Conservation (phyloP, 1,140 invertebrate genomes). For the Meloidogyne hapla region DNA sequence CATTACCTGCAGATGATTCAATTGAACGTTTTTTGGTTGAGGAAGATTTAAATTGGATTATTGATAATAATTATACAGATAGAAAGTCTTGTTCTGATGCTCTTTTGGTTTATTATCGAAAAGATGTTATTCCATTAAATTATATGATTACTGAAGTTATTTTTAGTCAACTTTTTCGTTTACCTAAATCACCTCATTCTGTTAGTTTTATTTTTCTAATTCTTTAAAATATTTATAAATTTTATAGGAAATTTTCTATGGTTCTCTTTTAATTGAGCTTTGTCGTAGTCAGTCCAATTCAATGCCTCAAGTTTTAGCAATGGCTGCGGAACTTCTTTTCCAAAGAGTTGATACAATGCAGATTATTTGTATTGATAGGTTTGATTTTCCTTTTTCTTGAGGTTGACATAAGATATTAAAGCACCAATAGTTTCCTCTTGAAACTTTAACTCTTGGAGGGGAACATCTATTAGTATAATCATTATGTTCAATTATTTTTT, state of each 20-base stretch:
- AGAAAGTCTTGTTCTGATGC: constrained; percentile 75
- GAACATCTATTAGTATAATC: too few relatives aligned
- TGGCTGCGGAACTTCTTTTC: constrained; percentile 94
- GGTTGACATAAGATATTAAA: too few relatives aligned
- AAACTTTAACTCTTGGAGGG: too few relatives aligned
- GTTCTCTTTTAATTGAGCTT: constrained; percentile 89
- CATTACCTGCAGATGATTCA: constrained; percentile 87
- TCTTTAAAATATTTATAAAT: neutral
- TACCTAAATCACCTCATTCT: constrained; percentile 79
- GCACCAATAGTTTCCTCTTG: too few relatives aligned
- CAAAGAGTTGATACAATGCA: constrained; percentile 95
- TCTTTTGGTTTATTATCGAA: constrained; percentile 86
- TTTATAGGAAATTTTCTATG: constrained; percentile 83
- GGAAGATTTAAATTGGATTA: constrained; percentile 89
- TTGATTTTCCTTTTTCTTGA: constrained; percentile 22
- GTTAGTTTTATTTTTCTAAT: neutral
- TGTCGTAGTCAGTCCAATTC: constrained; percentile 93
- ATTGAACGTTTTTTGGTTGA: constrained; percentile 97
- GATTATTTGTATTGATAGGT: constrained; percentile 88
- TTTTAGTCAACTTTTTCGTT: constrained; percentile 76
- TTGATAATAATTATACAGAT: constrained; percentile 83
- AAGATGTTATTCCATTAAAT: constrained; percentile 89
- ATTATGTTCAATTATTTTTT: constrained; percentile 20
- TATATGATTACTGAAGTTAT: constrained; percentile 90
- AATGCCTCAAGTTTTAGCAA: constrained; percentile 93